Evolutionary conservation across 2,797 vertebrate genomes (phyloP).

Genomic region (Melanotaenia parkinsoni): DNA sequence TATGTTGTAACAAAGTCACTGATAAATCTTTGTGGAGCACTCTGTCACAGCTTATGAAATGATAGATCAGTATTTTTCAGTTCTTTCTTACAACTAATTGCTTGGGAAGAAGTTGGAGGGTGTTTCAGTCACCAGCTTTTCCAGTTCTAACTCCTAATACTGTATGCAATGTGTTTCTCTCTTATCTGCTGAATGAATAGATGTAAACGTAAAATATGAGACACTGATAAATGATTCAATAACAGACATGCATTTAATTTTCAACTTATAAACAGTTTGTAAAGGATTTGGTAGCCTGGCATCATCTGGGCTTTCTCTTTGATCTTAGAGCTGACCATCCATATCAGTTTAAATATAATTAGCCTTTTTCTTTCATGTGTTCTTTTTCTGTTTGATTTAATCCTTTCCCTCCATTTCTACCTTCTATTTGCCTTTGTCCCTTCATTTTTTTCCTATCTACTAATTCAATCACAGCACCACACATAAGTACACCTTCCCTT

Average conservation of each 20-base stretch:
- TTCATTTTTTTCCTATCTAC: conserved; percentile 2
- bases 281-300: neutral
- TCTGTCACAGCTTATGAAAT: neutral
- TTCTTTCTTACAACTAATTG: neutral
- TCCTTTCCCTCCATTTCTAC: neutral
- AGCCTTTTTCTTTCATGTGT: no score
- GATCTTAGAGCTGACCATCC: neutral
- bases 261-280: neutral
- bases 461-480: conserved; percentile 47
- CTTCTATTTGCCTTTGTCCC: conserved; percentile 3
- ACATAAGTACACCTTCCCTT: conserved; percentile 30
- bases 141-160: neutral
- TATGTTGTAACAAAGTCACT: neutral
- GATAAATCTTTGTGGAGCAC: neutral
- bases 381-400: neutral
- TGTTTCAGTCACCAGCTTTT: neutral
- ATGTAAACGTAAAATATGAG: neutral
- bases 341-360: neutral
- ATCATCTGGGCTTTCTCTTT: neutral
- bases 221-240: neutral
- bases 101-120: neutral
- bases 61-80: neutral
- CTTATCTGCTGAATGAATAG: no score
- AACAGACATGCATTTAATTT: neutral
- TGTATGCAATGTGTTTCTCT: no score